Evolutionary conservation across 30 jellyfish, hydroid and myxozoan species (phyloP).

Genomic region (Catostylus mosaicus): DNA sequence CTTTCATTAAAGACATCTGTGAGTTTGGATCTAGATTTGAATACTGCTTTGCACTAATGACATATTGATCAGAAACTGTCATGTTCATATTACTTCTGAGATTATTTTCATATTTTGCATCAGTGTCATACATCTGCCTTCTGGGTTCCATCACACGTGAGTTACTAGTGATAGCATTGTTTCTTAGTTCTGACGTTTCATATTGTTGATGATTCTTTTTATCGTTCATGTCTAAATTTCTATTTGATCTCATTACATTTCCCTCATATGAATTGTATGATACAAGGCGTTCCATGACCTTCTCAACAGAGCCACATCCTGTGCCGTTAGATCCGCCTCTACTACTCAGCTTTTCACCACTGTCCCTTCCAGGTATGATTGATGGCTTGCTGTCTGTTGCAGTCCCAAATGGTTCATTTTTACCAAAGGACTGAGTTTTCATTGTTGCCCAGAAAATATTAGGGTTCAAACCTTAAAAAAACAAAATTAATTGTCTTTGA

Average conservation of each 20-base stretch:
- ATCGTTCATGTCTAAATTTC: not conserved
- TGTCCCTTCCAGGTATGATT: not conserved
- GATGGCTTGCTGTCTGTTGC: not conserved
- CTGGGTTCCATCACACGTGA: not conserved
- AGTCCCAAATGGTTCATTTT: not conserved
- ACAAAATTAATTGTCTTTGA: not conserved
- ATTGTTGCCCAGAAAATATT: conserved; percentile 48
- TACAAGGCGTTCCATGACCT: not conserved
- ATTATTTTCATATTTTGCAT: not conserved
- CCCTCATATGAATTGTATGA: not conserved
- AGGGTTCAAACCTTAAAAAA: not conserved
- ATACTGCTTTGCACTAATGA: not conserved
- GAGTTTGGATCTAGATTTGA: not conserved
- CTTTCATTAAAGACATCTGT: not conserved
- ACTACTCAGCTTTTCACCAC: not conserved
- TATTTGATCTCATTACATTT: not conserved
- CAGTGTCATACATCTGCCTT: not conserved
- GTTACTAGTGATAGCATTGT: not conserved
- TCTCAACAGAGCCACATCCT: not conserved
- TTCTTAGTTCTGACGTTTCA: not conserved
- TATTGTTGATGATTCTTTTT: not conserved
- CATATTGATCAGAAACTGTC: not conserved
- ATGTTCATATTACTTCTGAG: not conserved
- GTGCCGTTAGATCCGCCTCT: not conserved
- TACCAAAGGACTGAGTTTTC: conserved; percentile 10